Percentiles rank a stretch among this genome's conserved stretches.
These are phyloP conservation scores for Agonopterix alstromeriana DNA, from an alignment of 2,888 invertebrate species.

Conservation along the genomic window DNA sequence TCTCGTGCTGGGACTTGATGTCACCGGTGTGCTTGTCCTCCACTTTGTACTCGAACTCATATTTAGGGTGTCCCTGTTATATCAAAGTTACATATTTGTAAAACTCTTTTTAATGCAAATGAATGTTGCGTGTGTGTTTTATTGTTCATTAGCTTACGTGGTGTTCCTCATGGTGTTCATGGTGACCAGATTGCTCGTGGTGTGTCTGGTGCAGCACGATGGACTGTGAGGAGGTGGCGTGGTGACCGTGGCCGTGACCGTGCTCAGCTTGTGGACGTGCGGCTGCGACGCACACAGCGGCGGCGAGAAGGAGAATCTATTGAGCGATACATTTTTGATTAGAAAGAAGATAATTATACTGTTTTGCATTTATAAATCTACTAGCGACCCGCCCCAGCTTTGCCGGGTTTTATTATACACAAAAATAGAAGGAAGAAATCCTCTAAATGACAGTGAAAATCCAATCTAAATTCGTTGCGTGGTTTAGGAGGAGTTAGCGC, in stretches of 20 bases:
- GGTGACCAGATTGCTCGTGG: conserved; percentile 4
- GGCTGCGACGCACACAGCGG: not conserved
- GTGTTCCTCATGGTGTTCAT: not conserved
- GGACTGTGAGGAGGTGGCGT: conserved; percentile 27
- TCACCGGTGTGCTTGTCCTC: conserved; percentile 75
- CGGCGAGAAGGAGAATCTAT: not conserved
- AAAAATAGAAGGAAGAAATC: too few relatives aligned
- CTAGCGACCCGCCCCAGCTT: too few relatives aligned
- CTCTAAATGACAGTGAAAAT: too few relatives aligned
- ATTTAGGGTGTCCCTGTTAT: conserved; percentile 39
- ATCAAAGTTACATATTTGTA: too few relatives aligned
- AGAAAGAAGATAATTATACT: too few relatives aligned
- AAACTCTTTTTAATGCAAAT: too few relatives aligned
- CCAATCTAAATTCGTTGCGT: too few relatives aligned
- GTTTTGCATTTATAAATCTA: too few relatives aligned
- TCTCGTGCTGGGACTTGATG: conserved; percentile 72
- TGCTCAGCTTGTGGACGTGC: conserved; percentile 1
- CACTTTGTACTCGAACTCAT: conserved; percentile 23
- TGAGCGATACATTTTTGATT: too few relatives aligned
- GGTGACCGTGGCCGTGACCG: not conserved
- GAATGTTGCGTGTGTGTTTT: not conserved
- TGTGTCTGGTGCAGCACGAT: conserved; percentile 34
- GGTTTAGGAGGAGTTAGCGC: too few relatives aligned
- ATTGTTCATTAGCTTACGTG: not conserved
- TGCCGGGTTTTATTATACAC: too few relatives aligned